Base-by-base conservation (phyloP, 2,113 vertebrate species). In the Myiagra hebetior region DNA sequence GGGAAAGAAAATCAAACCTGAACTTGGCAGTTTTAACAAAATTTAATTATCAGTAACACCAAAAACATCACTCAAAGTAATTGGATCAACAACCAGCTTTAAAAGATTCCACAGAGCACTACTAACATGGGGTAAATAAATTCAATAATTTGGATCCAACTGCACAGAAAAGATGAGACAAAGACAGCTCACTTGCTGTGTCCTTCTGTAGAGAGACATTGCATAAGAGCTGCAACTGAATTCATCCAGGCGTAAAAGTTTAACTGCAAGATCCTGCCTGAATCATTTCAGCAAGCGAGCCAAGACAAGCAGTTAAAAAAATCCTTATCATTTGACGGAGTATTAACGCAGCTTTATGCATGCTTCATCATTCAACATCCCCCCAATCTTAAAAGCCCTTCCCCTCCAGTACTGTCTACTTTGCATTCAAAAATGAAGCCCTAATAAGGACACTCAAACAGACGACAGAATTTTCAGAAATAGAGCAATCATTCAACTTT, bases 201-300 rank as follows among this genome's bases (percentile, higher is more conserved):
- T 39, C 55, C n/a, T 82, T 44, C 55, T 28, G 19, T 4, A 77
- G 65, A 1, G 8, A 30, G 14, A 52, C 6, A 44, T 47, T 73
- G 72, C 47, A 2, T 82, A 87, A 91, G 57, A 94, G 35, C 78
- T 83, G 63, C 75, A 90, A 77, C 37, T 83, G 55, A 83, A 77
- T 89, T 91, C 72, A 87, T 50, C 37, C 74, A 90, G 75, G 70
- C 70, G n/a, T 53, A 56, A 16, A 85, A 57, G 16, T 63, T 9
- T 50, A 72, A 73, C 56, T 88, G 75, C 50, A 80, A 91, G 93
- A 96, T 80, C 85, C 60, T 70, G 55, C 53, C 70, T 91, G 82
- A 96, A 90, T 87, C 78, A 93, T 21, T 88, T 73, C 75, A 88
- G 31, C 47, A 86, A 90, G 75, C 27, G 8, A 97, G 90, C 87